phyloP scores from a whole-genome alignment of 1,140 invertebrate species.

The Drosophila rhopaloa region DNA sequence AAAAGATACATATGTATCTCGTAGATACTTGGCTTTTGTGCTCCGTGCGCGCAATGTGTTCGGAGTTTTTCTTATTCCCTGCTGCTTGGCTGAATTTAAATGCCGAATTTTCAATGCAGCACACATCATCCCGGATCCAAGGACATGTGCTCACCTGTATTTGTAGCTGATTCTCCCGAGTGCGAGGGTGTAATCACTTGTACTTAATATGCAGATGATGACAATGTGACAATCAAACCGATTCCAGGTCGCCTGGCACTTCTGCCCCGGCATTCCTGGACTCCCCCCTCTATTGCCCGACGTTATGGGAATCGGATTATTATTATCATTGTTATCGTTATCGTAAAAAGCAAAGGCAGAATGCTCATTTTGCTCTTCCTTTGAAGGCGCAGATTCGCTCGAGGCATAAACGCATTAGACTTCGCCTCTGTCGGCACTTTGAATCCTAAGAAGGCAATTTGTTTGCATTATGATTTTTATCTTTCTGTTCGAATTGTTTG shows the following conservation, averaged over 20 bases:
- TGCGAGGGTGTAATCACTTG: slow-evolving; percentile 76
- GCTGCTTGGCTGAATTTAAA: slow-evolving; percentile 77
- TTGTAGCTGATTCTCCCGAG: slow-evolving; percentile 25
- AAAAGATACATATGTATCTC: slow-evolving; percentile 80
- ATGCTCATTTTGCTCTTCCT: slow-evolving; percentile 43
- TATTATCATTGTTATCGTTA: slow-evolving; percentile 60
- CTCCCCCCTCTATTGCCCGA: slow-evolving; percentile 9
- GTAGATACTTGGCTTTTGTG: slow-evolving; percentile 59
- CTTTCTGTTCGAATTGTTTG: slow-evolving; percentile 41
- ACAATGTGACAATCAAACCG: slow-evolving; percentile 82
- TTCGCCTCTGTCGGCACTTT: slow-evolving; percentile 39
- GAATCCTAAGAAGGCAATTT: slow-evolving; percentile 75
- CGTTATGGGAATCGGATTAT: slow-evolving; percentile 60
- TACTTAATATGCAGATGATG: slow-evolving; percentile 82
- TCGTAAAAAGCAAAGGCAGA: slow-evolving; percentile 48
- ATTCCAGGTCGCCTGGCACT: slow-evolving; percentile 69
- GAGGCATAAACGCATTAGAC: slow-evolving; percentile 66
- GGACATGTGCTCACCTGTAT: slow-evolving; percentile 50
- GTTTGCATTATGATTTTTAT: slow-evolving; percentile 65
- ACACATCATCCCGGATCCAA: slow-evolving; percentile 44
- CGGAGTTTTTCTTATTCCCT: slow-evolving; percentile 38
- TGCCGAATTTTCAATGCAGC: slow-evolving; percentile 76
- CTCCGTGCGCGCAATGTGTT: slow-evolving; percentile 15
- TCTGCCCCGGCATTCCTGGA: slow-evolving; percentile 9
- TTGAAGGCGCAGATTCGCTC: slow-evolving; percentile 33